Evolutionary conservation across 1,140 invertebrate species (phyloP).

Genomic region (Magallana gigas): DNA sequence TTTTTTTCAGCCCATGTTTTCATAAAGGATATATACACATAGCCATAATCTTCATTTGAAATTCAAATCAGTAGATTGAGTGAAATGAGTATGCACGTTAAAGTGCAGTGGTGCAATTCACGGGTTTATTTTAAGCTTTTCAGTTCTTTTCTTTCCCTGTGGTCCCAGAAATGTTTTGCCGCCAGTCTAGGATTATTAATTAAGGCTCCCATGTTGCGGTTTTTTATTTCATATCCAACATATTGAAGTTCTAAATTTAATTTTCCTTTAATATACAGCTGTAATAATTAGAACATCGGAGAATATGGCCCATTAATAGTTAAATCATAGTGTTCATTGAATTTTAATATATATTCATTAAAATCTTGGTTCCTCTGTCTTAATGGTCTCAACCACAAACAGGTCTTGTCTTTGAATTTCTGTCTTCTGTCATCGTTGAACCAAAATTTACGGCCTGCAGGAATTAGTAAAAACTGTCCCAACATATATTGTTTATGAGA

Average conservation of each 20-base stretch:
- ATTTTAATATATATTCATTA: slow-evolving; percentile 38
- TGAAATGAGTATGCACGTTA: not conserved
- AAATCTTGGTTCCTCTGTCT: not conserved
- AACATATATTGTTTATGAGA: not conserved
- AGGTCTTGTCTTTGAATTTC: slow-evolving; percentile 4
- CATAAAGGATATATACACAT: not conserved
- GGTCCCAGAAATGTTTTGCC: not conserved
- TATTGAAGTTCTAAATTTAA: not conserved
- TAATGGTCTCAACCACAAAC: not conserved
- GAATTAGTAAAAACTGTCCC: not conserved
- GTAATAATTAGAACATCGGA: not conserved
- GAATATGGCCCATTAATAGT: not conserved
- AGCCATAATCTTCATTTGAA: not conserved
- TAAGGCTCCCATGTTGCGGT: not conserved
- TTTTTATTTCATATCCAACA: not conserved
- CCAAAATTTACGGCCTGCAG: not conserved
- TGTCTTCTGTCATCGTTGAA: not conserved
- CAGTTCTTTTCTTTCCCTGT: not conserved
- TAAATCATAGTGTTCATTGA: not conserved
- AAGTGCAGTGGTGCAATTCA: not conserved
- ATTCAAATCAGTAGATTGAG: not conserved
- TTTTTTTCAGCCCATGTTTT: too few relatives aligned
- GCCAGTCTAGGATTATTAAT: not conserved
- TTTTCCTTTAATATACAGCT: not conserved
- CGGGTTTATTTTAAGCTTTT: not conserved